Base-by-base conservation (phyloP, 1,140 invertebrate species). In the Pogonognathellus flavescens region DNA sequence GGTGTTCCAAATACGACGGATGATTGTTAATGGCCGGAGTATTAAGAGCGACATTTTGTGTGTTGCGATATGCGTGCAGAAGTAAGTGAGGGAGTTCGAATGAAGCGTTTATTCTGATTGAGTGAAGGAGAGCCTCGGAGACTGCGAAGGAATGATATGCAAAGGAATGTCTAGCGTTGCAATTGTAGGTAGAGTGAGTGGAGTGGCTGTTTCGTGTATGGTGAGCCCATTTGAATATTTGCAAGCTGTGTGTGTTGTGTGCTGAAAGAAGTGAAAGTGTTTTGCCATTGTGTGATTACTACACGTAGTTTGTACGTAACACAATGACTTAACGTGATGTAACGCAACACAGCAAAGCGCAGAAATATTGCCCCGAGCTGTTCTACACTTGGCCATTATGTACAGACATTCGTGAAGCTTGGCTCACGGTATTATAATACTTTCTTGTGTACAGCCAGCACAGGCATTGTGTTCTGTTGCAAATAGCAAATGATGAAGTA, bases 251-350 rank as follows among this genome's bases (percentile, higher is more conserved):
- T 76, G 25, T 50, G 25, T 14, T n/a, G 41, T 72, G 25, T 50
- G 25, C 41, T 72, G 9, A 76, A 76, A 76, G 70, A 76, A 76
- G 70, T 76, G 70, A 76, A 76, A 76, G 70, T 76, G 31, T 76
- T 76, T 76, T 31, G 70, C 70, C 70, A 76, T 76, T 76, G 70
- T 49, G 14, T 18, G 13, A 50, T 16, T 76, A 76, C 49, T 76
- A 76, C 70, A 76, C 70, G 41, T 76, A 50, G 31, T n/a, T 50
- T 14, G 6, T 49, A 76, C 70, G 70, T 76, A 76, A 76, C 16
- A 49, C n/a, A 49, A 50, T 31, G 9, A 50, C 53, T 14, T 57
- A 57, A 57, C 53, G 53, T 50, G 49, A 76, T 49, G 70, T 18
- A 49, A 50, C 14, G 70, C 49, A 76, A 76, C 70, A n/a, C 49